Base-by-base conservation (phyloP, 2,888 invertebrate genomes). In the Rhyacophila evoluta region DNA sequence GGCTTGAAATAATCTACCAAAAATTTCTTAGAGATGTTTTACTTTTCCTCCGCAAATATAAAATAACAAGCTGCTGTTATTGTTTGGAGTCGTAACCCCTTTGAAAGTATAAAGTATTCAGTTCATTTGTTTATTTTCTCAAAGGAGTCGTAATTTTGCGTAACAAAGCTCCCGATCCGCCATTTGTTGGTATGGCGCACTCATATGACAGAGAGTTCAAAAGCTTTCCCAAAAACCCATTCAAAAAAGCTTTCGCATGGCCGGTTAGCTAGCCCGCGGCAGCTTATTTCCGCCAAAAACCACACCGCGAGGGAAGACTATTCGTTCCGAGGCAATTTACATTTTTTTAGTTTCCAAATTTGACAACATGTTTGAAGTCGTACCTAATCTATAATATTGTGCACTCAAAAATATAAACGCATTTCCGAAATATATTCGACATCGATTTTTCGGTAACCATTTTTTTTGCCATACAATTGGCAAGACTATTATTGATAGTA, bases 111-210 rank as follows among this genome's bases (percentile, higher is more conserved):
- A 79, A 81, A 79, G 72, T 74, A 77, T 78, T 78, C 76, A 67
- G 75, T 78, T 80, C 80, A 79, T 80, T 79, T 80, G 80, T 82
- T 82, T 82, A 82, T 82, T 82, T 82, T 82, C 79, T 80, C 80
- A 69, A 69, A 68, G 79, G 77, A 80, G 82, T 80, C 79, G 82
- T 82, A 80, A 82, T 82, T 81, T 80, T 79, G 80, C 80, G 75
- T 79, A 80, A 81, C 81, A 81, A 81, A 81, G 80, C 79, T 77
- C 29, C 72, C 38, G 55, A 25, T 72, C 72, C 25, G 37, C 72
- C 72, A 37, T 73, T 73, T 41, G 25, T 29, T 37, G 36, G 73
- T 68, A 76, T 72, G 67, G 33, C 12, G 72, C 69, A 29, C 71
- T 55, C 75, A 74, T 71, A 72, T 78, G 71, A 78, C 78, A 78